Percentiles rank a stretch among this genome's conserved stretches.
Evolutionary conservation across 2,113 vertebrate genomes (phyloP).

Genomic region (Mobula birostris): DNA sequence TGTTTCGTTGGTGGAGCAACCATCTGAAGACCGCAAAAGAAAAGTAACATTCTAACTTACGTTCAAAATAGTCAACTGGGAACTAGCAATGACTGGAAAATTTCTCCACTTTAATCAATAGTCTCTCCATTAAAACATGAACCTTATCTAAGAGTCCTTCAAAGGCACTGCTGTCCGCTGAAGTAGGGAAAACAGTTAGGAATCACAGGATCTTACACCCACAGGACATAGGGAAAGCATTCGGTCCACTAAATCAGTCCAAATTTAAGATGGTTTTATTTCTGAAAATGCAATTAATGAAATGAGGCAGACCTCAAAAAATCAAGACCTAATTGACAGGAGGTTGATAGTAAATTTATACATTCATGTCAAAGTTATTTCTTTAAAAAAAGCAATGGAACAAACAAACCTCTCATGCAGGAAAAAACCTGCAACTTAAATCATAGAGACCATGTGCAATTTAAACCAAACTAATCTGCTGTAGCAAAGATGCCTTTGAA

Average conservation of each 20-base stretch:
- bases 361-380: neutral
- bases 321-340: neutral
- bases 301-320: neutral
- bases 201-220: too few relatives aligned
- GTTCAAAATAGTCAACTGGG: neutral
- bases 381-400: neutral
- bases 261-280: neutral
- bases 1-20: neutral
- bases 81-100: neutral
- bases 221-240: too few relatives aligned
- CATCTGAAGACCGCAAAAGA: too few relatives aligned
- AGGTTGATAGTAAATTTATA: neutral
- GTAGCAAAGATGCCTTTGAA: constrained; percentile 14
- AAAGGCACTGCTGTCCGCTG: too few relatives aligned
- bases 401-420: neutral
- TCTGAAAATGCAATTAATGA: neutral
- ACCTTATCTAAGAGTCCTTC: too few relatives aligned
- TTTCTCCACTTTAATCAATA: too few relatives aligned
- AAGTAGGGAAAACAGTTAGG: too few relatives aligned
- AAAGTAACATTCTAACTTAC: neutral
- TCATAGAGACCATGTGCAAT: neutral
- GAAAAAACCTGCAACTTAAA: neutral
- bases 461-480: neutral
- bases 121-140: too few relatives aligned
- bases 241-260: too few relatives aligned